phyloP scores from a whole-genome alignment of 23 tunicate species.

The Ascidia mentula region DNA sequence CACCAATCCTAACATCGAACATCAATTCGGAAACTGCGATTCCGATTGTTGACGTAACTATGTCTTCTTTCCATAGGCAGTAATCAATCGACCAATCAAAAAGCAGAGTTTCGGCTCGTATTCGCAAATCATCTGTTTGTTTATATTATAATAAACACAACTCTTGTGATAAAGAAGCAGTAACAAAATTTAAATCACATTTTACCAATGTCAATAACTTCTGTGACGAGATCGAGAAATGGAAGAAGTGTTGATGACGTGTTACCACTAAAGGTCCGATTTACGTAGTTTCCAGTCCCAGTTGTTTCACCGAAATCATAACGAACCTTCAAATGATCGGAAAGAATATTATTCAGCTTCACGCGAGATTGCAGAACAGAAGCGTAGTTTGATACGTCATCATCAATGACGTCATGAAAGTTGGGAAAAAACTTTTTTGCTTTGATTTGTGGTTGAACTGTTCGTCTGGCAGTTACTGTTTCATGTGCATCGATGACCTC shows the following conservation, averaged over 20 bases:
- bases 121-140: not conserved
- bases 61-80: not conserved
- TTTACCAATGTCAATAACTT: not conserved
- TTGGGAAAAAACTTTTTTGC: not conserved
- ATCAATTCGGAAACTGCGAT: not conserved
- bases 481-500: not conserved
- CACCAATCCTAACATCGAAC: not conserved
- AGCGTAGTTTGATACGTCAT: not conserved
- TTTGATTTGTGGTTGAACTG: not conserved
- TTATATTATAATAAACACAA: too few relatives aligned
- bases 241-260: conserved; percentile 1
- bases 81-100: not conserved
- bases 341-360: too few relatives aligned
- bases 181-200: not conserved
- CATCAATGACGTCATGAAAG: not conserved
- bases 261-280: too few relatives aligned
- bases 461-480: not conserved
- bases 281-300: too few relatives aligned
- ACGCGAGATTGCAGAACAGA: not conserved
- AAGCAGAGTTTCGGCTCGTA: not conserved
- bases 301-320: too few relatives aligned
- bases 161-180: too few relatives aligned
- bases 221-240: not conserved
- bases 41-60: not conserved
- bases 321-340: too few relatives aligned